Percentiles rank a stretch among this genome's conserved stretches.
phyloP scores from a whole-genome alignment of 2,797 vertebrate species.

The Thunnus albacares region DNA sequence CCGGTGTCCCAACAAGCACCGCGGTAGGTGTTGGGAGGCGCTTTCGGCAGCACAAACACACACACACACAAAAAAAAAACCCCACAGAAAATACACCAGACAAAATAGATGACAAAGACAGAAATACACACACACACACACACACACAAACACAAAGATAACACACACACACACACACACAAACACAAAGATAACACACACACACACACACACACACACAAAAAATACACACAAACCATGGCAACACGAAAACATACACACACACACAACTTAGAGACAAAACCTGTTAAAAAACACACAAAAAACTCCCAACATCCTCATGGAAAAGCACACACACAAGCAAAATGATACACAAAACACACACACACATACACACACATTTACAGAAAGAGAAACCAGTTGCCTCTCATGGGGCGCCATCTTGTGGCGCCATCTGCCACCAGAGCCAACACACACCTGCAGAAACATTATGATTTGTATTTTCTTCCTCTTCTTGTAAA shows the following conservation, averaged over 20 bases:
- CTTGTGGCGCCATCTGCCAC: conserved; percentile 53
- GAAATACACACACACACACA: conserved; percentile 27
- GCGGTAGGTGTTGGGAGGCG: conserved; percentile 80
- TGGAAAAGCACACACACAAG: not conserved
- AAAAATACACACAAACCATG: conserved; percentile 28
- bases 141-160: conserved; percentile 20
- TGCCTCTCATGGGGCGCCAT: conserved; percentile 75
- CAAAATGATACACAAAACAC: not conserved
- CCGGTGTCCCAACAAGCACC: conserved; percentile 82
- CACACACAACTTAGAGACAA: conserved; percentile 30
- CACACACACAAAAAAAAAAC: conserved; percentile 33
- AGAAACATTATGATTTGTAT: not conserved
- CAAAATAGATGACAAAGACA: conserved; percentile 53
- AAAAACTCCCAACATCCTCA: conserved; percentile 12
- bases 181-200: conserved; percentile 28
- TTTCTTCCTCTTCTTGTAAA: too few species aligned
- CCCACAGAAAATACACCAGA: conserved; percentile 29
- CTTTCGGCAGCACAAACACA: conserved; percentile 51
- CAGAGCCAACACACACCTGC: conserved; percentile 1
- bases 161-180: not conserved
- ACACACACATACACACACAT: conserved; percentile 18
- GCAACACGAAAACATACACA: conserved; percentile 35
- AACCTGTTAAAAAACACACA: conserved; percentile 35
- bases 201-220: conserved; percentile 1
- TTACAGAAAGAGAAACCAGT: conserved; percentile 13